Conservation (phyloP, 2,113 vertebrate species). For the Tringa solitaria region DNA sequence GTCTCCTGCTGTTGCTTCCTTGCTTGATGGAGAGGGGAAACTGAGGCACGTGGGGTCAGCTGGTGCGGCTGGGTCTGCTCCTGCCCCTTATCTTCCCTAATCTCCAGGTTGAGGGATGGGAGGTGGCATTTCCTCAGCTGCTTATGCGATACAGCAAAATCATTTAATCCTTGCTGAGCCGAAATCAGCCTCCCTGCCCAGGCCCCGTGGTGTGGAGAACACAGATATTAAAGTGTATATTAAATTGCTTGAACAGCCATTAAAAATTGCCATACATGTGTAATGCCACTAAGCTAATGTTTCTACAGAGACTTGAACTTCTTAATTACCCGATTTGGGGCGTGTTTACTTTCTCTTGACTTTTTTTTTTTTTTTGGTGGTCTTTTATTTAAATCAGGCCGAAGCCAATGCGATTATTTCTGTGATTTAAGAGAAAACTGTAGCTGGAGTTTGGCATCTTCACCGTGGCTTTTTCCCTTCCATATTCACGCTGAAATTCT, state of each 20-base stretch:
- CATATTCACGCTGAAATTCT: not conserved
- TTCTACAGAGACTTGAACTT: not conserved
- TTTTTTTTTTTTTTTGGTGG: no score
- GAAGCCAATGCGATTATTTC: not conserved
- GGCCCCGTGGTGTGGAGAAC: not conserved
- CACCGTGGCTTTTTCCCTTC: not conserved
- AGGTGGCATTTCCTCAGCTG: not conserved
- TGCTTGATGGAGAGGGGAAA: not conserved
- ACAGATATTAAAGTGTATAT: not conserved
- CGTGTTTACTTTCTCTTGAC: not conserved
- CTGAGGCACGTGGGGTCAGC: not conserved
- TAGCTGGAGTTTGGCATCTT: not conserved
- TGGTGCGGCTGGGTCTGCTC: not conserved
- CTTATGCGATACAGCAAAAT: not conserved
- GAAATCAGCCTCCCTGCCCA: not conserved
- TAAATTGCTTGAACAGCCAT: not conserved
- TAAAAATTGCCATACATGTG: not conserved
- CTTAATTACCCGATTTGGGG: not conserved
- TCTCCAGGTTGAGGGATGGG: not conserved
- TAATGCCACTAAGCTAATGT: not conserved
- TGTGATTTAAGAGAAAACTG: not conserved
- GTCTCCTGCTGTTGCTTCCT: not conserved
- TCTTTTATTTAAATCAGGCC: not conserved
- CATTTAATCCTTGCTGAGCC: conserved; percentile 49
- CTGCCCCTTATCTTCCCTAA: not conserved